A percentile compares a stretch with the other conserved stretches of the same genome.
Conservation (phyloP, 2,113 vertebrate species). For the Erinaceus europaeus region DNA sequence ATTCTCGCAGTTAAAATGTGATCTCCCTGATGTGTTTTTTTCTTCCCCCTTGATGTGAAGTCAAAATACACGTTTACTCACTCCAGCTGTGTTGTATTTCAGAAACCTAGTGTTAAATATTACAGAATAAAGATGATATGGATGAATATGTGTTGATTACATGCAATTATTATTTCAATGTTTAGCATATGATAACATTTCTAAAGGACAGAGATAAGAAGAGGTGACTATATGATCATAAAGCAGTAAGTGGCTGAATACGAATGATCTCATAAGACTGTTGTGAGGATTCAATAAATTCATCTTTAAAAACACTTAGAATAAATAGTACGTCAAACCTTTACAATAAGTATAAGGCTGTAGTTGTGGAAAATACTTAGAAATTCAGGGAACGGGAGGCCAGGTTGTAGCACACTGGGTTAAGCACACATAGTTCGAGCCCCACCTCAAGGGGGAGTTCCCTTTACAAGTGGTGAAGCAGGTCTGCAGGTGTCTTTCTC, state of each 20-base stretch:
- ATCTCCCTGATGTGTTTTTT: neutral
- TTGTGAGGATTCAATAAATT: neutral
- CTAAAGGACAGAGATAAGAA: neutral
- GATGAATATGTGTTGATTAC: neutral
- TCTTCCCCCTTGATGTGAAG: neutral
- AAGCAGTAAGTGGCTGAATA: too few species aligned
- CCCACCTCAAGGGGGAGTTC: too few species aligned
- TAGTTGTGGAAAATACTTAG: neutral
- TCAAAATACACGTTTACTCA: neutral
- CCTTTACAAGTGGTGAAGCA: too few species aligned
- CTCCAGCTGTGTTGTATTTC: neutral
- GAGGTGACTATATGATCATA: too few species aligned
- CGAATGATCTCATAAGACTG: neutral
- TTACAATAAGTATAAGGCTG: too few species aligned
- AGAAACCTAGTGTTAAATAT: neutral
- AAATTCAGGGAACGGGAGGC: neutral
- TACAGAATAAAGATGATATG: neutral
- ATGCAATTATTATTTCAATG: neutral
- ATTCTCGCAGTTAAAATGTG: neutral
- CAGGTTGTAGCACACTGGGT: too few species aligned
- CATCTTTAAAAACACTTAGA: neutral
- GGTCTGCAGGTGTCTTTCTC: too few species aligned
- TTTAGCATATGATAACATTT: neutral
- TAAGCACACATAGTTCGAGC: too few species aligned
- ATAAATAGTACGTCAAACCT: neutral